Percentiles rank a stretch among this genome's conserved stretches.
These are phyloP conservation scores for Thecophora atra DNA, from an alignment of 2,888 invertebrate species.

Conservation along the genomic window DNA sequence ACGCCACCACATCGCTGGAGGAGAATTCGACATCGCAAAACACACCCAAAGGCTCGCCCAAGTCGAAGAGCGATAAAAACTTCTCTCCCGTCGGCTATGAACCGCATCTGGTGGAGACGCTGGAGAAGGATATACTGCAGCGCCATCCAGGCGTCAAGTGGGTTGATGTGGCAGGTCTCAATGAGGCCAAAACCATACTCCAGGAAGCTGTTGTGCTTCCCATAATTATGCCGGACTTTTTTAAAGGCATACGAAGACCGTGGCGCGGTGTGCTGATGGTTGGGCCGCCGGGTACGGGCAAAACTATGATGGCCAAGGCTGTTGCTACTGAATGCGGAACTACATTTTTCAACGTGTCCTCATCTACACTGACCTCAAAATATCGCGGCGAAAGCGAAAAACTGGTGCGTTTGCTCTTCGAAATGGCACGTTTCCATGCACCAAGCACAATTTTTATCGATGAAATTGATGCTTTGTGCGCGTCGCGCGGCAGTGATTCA, in stretches of 20 bases:
- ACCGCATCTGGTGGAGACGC: conserved; percentile 79
- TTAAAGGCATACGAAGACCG: conserved; percentile 84
- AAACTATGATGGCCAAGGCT: conserved; percentile 84
- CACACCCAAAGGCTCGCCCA: conserved; percentile 64
- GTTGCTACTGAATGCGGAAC: conserved; percentile 90
- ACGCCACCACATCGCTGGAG: conserved; percentile 65
- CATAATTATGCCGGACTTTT: conserved; percentile 87
- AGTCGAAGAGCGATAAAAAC: conserved; percentile 55
- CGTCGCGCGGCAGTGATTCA: conserved; percentile 81
- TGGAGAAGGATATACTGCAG: conserved; percentile 86
- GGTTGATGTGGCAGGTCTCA: conserved; percentile 79
- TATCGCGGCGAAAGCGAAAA: conserved; percentile 93
- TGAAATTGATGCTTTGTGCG: conserved; percentile 88
- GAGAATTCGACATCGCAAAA: conserved; percentile 62
- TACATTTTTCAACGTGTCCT: conserved; percentile 88
- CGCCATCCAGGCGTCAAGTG: conserved; percentile 84
- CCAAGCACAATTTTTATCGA: conserved; percentile 92
- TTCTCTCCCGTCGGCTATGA: conserved; percentile 76
- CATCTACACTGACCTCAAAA: conserved; percentile 86
- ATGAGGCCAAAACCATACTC: conserved; percentile 78
- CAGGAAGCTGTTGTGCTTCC: conserved; percentile 91
- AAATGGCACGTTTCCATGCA: conserved; percentile 89
- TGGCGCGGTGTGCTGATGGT: conserved; percentile 71
- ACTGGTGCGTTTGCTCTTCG: conserved; percentile 83
- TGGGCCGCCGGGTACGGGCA: conserved; percentile 76